phyloP scores from a whole-genome alignment of 2,797 vertebrate species.

The Chiroxiphia lanceolata region DNA sequence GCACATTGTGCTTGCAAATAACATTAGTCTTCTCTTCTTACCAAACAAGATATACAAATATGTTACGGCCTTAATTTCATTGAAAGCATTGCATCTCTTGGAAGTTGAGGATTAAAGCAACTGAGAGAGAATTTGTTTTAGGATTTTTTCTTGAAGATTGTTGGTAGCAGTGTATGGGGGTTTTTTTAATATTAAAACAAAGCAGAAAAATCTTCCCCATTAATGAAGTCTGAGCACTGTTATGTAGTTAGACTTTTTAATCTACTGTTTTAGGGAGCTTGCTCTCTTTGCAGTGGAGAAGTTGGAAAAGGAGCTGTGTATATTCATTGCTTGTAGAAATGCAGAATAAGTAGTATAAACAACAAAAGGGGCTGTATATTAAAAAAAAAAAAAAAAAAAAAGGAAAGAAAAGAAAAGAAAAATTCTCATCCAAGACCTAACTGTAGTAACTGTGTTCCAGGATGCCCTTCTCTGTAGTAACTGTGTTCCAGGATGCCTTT shows the following conservation, averaged over 20 bases:
- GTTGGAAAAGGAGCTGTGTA: background rate
- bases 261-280: background rate
- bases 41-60: background rate
- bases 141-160: background rate
- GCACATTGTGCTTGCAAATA: background rate
- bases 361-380: background rate
- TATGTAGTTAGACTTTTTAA: background rate
- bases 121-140: background rate
- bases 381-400: rapidly evolving
- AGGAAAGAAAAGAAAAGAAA: background rate
- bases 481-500: background rate
- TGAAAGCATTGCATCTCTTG: background rate
- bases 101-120: background rate
- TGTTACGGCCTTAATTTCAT: background rate
- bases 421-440: background rate
- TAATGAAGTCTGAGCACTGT: background rate
- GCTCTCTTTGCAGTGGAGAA: background rate
- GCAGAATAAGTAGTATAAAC: background rate
- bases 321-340: background rate
- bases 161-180: background rate
- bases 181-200: background rate
- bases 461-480: background rate
- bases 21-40: background rate
- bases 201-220: background rate
- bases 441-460: background rate